Base-by-base conservation (phyloP, 2,113 vertebrate species). In the Heloderma charlesbogerti region DNA sequence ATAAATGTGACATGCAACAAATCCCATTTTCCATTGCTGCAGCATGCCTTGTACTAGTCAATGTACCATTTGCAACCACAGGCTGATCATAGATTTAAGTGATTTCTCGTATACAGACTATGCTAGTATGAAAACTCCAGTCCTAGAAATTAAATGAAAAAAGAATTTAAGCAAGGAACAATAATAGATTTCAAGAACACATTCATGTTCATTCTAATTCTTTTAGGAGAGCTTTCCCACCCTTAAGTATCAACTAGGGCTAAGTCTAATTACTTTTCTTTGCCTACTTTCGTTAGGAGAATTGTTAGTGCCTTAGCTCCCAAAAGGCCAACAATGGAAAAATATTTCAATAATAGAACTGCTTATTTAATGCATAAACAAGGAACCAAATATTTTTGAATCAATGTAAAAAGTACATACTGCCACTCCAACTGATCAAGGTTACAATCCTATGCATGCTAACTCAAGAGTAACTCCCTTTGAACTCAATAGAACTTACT, bases 281-380 rank as follows among this genome's bases (percentile, higher is more conserved):
- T 74, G n/a, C 20, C 37, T 83, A 6, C 29, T 57, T 57, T n/a
- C 27, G 43, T 66, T 31, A 69, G 57, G 63, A 81, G 66, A 89
- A 89, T 72, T 88, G 40, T 71, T 87, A 25, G 15, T 89, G 13
- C 27, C 18, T 37, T 72, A 71, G 6, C 6, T 82, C 34, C 40
- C 67, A 20, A 57, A 18, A 4, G 48, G 27, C 66, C 27, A 89
- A 71, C 60, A 83, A 6, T 86, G 67, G 84, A 72, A 89, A 71
- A 89, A 83, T 88, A 69, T 3, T 74, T 27, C 16, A 89, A 60
- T 29, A 48, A 83, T 83, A 83, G 79, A 82, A 80, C 63, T 67
- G 34, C 22, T 81, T 48, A 54, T 82, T 71, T 89, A 82, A 81
- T 81, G 63, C 45, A 82, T 40, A 71, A 48, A 20, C 8, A 69